Evolutionary conservation across 2,888 invertebrate genomes (phyloP).

Genomic region (Drosophila peninsularis): DNA sequence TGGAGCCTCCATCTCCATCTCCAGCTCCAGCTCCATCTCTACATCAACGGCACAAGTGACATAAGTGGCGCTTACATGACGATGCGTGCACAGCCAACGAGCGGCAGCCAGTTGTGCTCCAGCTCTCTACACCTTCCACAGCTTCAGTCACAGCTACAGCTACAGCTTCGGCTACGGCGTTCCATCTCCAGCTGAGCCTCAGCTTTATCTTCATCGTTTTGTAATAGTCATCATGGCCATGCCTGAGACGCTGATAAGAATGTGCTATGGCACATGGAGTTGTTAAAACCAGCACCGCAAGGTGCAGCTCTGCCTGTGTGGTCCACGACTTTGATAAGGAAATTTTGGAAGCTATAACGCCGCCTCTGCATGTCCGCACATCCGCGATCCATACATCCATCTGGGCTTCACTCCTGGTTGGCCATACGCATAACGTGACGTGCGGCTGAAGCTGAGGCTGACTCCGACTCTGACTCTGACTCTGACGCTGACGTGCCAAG

Average conservation of each 20-base stretch:
- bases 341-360: slow-evolving; percentile 49
- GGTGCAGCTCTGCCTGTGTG: slow-evolving; percentile 66
- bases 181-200: slow-evolving; percentile 17
- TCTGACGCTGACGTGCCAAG: slow-evolving; percentile 71
- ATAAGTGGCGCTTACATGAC: slow-evolving; percentile 81
- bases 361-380: slow-evolving; percentile 30
- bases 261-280: slow-evolving; percentile 66
- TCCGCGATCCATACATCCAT: slow-evolving; percentile 22
- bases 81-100: slow-evolving; percentile 80
- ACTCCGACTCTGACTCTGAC: slow-evolving; percentile 32
- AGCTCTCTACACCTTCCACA: slow-evolving; percentile 42
- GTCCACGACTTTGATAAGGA: slow-evolving; percentile 68
- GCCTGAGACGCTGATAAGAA: slow-evolving; percentile 65
- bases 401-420: slow-evolving; percentile 54
- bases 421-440: slow-evolving; percentile 70
- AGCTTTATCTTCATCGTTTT: slow-evolving; percentile 65
- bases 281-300: slow-evolving; percentile 78
- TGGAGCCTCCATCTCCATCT: slow-evolving; percentile 18
- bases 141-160: slow-evolving; percentile 17
- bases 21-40: slow-evolving; percentile 53
- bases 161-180: slow-evolving; percentile 7
- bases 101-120: slow-evolving; percentile 46
- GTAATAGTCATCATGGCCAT: slow-evolving; percentile 62
- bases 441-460: slow-evolving; percentile 27
- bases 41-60: slow-evolving; percentile 80